phyloP scores from a whole-genome alignment of 2,888 invertebrate species.

The Andrena minutula region DNA sequence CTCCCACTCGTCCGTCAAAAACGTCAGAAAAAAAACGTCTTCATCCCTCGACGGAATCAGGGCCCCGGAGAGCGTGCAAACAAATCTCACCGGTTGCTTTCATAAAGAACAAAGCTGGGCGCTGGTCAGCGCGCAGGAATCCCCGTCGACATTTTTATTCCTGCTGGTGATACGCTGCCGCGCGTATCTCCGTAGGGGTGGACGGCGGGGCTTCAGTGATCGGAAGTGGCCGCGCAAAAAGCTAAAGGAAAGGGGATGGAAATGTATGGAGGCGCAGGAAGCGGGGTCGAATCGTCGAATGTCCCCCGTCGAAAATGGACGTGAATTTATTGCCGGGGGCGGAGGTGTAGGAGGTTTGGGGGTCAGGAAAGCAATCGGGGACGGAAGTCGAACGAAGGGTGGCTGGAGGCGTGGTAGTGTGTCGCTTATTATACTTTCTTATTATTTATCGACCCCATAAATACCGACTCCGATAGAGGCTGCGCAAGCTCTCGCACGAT shows the following conservation, averaged over 20 bases:
- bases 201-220: background rate
- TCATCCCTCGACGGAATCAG: no score
- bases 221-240: conserved; percentile 12
- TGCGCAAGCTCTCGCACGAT: conserved; percentile 35
- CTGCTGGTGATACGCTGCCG: conserved; percentile 15
- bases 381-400: conserved; percentile 29
- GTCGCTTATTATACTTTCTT: conserved; percentile 73
- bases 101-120: conserved; percentile 4
- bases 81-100: background rate
- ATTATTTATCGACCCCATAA: conserved; percentile 71
- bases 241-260: background rate
- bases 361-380: conserved; percentile 51
- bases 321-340: conserved; percentile 62
- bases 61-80: background rate
- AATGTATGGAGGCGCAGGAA: conserved; percentile 33
- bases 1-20: no score
- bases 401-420: conserved; percentile 39
- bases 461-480: conserved; percentile 40
- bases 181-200: conserved; percentile 13
- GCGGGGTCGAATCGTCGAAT: conserved; percentile 46
- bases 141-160: conserved; percentile 52
- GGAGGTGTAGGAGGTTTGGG: conserved; percentile 16
- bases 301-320: conserved; percentile 47
- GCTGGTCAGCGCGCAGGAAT: background rate
- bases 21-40: no score